These are phyloP conservation scores for Petrolisthes cinctipes DNA, from an alignment of 2,888 invertebrate species.

Conservation along the genomic window DNA sequence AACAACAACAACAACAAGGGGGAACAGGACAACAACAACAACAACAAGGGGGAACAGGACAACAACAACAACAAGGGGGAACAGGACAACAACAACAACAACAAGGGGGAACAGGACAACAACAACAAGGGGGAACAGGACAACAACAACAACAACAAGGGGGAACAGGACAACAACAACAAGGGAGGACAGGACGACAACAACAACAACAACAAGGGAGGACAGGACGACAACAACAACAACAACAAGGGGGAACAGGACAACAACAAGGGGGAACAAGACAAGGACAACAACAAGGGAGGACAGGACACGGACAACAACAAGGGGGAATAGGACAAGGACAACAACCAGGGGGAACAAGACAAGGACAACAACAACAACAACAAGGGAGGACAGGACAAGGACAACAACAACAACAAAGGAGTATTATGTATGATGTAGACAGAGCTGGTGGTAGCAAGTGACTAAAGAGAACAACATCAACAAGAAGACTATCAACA, in stretches of 20 bases:
- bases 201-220: no score
- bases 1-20: no score
- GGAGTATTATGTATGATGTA: no score
- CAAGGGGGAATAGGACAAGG: neutral
- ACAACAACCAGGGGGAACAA: neutral
- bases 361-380: neutral
- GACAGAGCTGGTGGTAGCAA: no score
- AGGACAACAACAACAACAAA: neutral
- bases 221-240: no score
- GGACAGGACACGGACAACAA: constrained; percentile 11
- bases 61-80: neutral
- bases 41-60: neutral
- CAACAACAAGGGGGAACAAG: neutral
- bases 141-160: neutral
- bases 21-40: constrained; percentile 9
- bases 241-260: neutral
- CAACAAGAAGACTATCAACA: no score
- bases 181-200: neutral
- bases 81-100: neutral
- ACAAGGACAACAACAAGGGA: neutral
- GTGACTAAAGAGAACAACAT: no score
- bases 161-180: constrained; percentile 10
- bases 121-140: no score
- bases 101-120: no score
- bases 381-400: neutral